Evolutionary conservation across 2,888 invertebrate species (phyloP).

Genomic region (Oscheius onirici): DNA sequence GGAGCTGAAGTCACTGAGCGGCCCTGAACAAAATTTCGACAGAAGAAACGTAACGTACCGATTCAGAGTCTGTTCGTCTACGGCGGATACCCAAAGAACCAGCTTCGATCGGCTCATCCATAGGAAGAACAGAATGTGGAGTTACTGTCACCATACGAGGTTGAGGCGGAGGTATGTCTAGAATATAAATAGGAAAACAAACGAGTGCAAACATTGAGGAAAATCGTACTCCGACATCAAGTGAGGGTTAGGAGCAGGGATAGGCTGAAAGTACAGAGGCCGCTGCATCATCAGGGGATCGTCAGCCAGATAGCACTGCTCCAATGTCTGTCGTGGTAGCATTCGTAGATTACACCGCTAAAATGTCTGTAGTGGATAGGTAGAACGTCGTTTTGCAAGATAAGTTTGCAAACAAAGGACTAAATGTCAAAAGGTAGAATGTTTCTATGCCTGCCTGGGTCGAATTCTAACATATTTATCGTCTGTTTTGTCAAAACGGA

Average conservation of each 20-base stretch:
- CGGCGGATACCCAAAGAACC: conserved; percentile 9
- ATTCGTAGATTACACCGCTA: neutral
- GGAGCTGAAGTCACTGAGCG: conserved; percentile 15
- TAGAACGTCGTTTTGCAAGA: too few species aligned
- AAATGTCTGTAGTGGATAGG: too few species aligned
- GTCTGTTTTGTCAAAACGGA: too few species aligned
- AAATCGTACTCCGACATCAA: neutral
- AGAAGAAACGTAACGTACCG: neutral
- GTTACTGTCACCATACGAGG: conserved; percentile 31
- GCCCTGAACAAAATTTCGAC: neutral
- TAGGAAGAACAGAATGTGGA: conserved; percentile 20
- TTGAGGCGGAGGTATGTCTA: neutral
- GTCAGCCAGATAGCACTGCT: neutral
- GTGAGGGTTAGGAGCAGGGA: neutral
- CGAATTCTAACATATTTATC: too few species aligned
- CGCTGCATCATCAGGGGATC: conserved; percentile 4
- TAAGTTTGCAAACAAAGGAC: too few species aligned
- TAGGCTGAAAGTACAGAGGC: neutral
- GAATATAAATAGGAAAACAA: neutral
- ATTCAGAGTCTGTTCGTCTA: conserved; percentile 9
- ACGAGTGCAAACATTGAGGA: neutral
- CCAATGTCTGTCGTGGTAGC: conserved; percentile 1
- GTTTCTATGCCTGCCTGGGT: too few species aligned
- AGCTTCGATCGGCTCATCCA: conserved; percentile 32
- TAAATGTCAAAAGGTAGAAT: too few species aligned